These are phyloP conservation scores for Procambarus virginalis DNA, from an alignment of 1,140 invertebrate genomes.

Conservation along the genomic window DNA sequence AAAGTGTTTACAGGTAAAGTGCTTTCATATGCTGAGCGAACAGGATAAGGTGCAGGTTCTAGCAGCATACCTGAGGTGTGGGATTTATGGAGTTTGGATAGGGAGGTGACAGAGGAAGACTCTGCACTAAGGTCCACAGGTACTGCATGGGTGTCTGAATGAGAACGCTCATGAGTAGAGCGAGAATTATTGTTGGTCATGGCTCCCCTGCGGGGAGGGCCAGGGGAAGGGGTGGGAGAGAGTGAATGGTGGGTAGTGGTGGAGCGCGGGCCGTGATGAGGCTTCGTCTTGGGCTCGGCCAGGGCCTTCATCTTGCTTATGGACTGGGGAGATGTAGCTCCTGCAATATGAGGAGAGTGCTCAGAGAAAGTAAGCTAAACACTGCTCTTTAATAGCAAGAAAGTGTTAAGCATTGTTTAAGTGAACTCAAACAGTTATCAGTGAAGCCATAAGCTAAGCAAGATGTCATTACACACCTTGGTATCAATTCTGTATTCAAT, in stretches of 20 bases:
- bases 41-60: slow-evolving; percentile 40
- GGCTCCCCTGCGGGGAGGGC: slow-evolving; percentile 74
- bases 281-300: slow-evolving; percentile 88
- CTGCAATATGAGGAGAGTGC: slow-evolving; percentile 73
- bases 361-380: slow-evolving; percentile 54
- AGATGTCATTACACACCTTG: slow-evolving; percentile 39
- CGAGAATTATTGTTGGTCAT: slow-evolving; percentile 70
- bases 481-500: slow-evolving; percentile 11
- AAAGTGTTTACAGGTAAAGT: slow-evolving; percentile 10
- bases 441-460: slow-evolving; percentile 56
- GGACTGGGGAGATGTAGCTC: slow-evolving; percentile 95
- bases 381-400: slow-evolving; percentile 35
- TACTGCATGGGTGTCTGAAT: slow-evolving; percentile 87
- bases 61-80: slow-evolving; percentile 82
- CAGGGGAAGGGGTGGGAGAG: slow-evolving; percentile 76
- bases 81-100: slow-evolving; percentile 85
- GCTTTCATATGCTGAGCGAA: neutral
- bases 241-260: slow-evolving; percentile 75
- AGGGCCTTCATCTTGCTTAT: slow-evolving; percentile 93
- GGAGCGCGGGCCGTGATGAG: slow-evolving; percentile 79
- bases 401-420: slow-evolving; percentile 54
- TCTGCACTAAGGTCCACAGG: slow-evolving; percentile 94
- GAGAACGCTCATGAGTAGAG: slow-evolving; percentile 85
- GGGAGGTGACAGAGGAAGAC: slow-evolving; percentile 94
- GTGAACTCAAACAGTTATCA: slow-evolving; percentile 57